Conservation (phyloP, 2,888 invertebrate species). For the Dynastes maya region DNA sequence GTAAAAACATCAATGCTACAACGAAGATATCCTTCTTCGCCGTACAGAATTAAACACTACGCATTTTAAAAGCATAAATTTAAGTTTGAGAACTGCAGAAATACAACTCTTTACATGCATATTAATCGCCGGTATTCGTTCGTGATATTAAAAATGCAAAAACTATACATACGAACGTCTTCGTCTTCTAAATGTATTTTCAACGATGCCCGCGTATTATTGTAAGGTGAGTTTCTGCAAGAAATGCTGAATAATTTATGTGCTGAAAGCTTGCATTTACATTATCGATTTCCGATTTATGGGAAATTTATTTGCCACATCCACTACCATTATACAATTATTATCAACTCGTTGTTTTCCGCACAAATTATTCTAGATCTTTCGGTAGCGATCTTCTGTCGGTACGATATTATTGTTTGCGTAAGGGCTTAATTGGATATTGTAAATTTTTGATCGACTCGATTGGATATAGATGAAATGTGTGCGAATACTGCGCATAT, state of each 20-base stretch:
- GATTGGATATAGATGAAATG: too few relatives aligned
- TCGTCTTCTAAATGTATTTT: background rate
- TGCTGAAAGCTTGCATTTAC: slow-evolving; percentile 6
- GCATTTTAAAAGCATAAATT: background rate
- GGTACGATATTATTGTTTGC: too few relatives aligned
- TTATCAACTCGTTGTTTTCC: background rate
- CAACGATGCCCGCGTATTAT: slow-evolving; percentile 16
- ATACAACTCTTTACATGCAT: background rate
- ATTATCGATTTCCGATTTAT: slow-evolving; percentile 11
- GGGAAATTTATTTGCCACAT: slow-evolving; percentile 6
- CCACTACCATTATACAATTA: background rate
- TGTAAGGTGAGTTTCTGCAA: slow-evolving; percentile 21
- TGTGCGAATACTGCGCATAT: too few relatives aligned
- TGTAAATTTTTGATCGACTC: too few relatives aligned
- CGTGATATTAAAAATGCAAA: background rate
- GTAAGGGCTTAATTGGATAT: too few relatives aligned
- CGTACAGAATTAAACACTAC: background rate
- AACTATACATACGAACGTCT: background rate
- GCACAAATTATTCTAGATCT: background rate
- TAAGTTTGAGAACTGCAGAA: background rate
- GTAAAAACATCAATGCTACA: too few relatives aligned
- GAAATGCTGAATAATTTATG: slow-evolving; percentile 24
- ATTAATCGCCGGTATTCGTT: background rate
- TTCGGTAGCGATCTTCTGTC: too few relatives aligned
- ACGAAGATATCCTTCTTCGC: too few relatives aligned